Percentiles rank a stretch among this genome's conserved stretches.
These are phyloP conservation scores for Drosophila serrata DNA, from an alignment of 1,140 invertebrate genomes.

Conservation along the genomic window DNA sequence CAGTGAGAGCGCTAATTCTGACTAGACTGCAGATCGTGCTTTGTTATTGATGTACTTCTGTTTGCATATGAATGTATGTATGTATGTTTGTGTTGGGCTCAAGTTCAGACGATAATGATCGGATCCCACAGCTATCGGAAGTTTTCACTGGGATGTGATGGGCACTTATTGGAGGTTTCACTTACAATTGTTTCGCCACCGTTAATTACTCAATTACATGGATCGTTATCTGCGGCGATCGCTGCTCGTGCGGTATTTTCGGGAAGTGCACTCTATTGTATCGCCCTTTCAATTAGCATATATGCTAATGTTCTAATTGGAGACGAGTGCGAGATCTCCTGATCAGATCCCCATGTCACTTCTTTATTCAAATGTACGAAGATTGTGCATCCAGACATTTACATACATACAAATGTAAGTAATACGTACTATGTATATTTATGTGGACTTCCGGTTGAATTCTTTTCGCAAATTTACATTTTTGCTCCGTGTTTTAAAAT, in stretches of 20 bases:
- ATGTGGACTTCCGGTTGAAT: too few relatives aligned
- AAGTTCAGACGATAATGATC: slow-evolving; percentile 43
- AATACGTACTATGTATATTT: too few relatives aligned
- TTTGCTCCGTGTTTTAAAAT: too few relatives aligned
- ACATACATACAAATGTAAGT: too few relatives aligned
- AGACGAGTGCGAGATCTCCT: slow-evolving; percentile 8
- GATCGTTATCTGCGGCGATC: slow-evolving; percentile 20
- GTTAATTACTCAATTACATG: slow-evolving; percentile 49
- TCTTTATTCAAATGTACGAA: background rate
- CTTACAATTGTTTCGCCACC: slow-evolving; percentile 56
- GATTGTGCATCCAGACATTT: too few relatives aligned
- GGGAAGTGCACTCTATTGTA: slow-evolving; percentile 22
- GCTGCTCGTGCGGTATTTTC: slow-evolving; percentile 11
- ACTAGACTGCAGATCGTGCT: background rate
- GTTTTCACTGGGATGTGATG: slow-evolving; percentile 13
- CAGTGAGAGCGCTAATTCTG: background rate
- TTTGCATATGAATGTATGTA: background rate
- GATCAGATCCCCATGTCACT: slow-evolving; percentile 2
- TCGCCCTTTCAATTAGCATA: slow-evolving; percentile 18
- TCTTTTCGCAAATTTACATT: too few relatives aligned
- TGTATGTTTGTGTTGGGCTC: slow-evolving; percentile 33
- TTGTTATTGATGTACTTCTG: slow-evolving; percentile 2
- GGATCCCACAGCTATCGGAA: slow-evolving; percentile 26
- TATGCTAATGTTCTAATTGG: slow-evolving; percentile 35
- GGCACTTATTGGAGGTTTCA: slow-evolving; percentile 23